Conservation (phyloP, 2,888 invertebrate species). For the Chorisops tibialis region DNA sequence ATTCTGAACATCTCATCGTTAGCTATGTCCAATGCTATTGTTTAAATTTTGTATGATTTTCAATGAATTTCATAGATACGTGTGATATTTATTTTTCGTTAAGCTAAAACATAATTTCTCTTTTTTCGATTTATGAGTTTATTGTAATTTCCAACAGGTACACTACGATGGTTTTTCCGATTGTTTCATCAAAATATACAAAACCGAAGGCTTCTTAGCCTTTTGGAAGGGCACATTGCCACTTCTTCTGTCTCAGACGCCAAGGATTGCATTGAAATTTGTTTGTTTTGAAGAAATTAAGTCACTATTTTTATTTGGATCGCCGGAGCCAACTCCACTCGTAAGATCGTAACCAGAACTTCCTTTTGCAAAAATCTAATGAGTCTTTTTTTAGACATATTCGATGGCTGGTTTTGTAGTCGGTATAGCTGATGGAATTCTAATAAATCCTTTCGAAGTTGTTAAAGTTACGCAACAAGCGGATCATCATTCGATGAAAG, state of each 20-base stretch:
- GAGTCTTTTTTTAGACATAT: constrained; percentile 66
- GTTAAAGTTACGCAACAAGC: constrained; percentile 89
- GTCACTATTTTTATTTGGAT: constrained; percentile 76
- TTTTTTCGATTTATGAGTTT: too few relatives aligned
- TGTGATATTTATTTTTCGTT: too few relatives aligned
- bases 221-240: constrained; percentile 94
- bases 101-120: too few relatives aligned
- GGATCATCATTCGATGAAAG: constrained; percentile 60
- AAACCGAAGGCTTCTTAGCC: constrained; percentile 74
- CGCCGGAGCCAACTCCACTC: constrained; percentile 70
- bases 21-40: too few relatives aligned
- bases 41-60: too few relatives aligned
- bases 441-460: constrained; percentile 93
- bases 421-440: constrained; percentile 85
- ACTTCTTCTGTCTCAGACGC: constrained; percentile 90
- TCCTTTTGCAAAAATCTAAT: constrained; percentile 21
- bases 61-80: too few relatives aligned
- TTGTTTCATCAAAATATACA: constrained; percentile 86
- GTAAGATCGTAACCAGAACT: constrained; percentile 54
- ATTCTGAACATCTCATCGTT: too few relatives aligned
- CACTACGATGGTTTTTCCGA: constrained; percentile 78
- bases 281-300: constrained; percentile 93
- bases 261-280: constrained; percentile 92
- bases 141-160: too few relatives aligned
- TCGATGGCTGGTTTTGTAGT: constrained; percentile 84